Evolutionary conservation across 2,113 vertebrate genomes (phyloP).

Genomic region (Zootoca vivipara): DNA sequence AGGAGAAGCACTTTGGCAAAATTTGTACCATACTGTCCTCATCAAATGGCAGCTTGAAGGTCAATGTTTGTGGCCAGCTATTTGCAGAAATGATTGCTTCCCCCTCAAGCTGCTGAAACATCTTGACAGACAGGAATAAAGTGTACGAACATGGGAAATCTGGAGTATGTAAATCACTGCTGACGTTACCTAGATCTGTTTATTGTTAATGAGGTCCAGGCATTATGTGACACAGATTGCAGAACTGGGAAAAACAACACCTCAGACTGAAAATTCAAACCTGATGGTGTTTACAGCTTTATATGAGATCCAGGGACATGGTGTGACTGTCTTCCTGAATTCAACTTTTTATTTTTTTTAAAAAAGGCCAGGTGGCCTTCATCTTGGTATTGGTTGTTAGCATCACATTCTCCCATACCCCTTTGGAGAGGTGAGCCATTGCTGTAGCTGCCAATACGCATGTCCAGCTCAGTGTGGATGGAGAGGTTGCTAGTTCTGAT

Average conservation of each 20-base stretch:
- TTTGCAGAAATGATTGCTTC: background rate
- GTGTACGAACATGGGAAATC: constrained; percentile 16
- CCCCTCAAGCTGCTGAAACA: constrained; percentile 17
- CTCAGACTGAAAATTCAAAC: constrained; percentile 22
- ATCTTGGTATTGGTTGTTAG: background rate
- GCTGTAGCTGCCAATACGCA: too few species aligned
- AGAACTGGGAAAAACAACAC: constrained; percentile 27
- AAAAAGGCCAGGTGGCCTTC: background rate
- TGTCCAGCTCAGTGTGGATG: too few species aligned
- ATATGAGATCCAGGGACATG: background rate
- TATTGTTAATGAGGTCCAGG: constrained; percentile 36
- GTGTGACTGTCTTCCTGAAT: background rate
- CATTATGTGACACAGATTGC: constrained; percentile 27
- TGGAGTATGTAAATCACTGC: constrained; percentile 51
- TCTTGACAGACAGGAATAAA: constrained; percentile 43
- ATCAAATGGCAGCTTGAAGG: background rate
- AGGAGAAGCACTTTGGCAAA: background rate
- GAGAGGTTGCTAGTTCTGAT: too few species aligned
- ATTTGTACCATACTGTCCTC: rapidly evolving
- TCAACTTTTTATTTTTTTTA: rapidly evolving
- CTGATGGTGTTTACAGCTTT: constrained; percentile 31
- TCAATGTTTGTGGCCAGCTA: constrained; percentile 14
- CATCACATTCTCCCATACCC: background rate
- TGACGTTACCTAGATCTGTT: constrained; percentile 30
- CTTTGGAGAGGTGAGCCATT: background rate